A percentile compares a stretch with the other conserved stretches of the same genome.
phyloP scores from a whole-genome alignment of 2,888 invertebrate species.

The Hydriomena furcata region DNA sequence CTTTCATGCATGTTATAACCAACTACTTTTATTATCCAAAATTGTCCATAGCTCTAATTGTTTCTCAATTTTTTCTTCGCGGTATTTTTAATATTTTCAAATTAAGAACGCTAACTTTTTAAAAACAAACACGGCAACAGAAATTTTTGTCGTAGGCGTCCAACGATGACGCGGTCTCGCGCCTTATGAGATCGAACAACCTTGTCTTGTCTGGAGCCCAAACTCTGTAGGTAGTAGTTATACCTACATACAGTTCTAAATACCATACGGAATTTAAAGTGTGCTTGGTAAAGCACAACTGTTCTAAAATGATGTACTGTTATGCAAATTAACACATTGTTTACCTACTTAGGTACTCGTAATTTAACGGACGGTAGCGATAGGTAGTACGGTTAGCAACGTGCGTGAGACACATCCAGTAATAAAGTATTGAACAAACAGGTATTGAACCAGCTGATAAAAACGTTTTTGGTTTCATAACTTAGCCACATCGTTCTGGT shows the following conservation, averaged over 20 bases:
- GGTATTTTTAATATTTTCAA: constrained; percentile 2
- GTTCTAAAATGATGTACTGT: constrained; percentile 50
- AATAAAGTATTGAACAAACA: constrained; percentile 58
- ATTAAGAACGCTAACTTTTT: constrained; percentile 25
- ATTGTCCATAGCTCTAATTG: too few relatives aligned
- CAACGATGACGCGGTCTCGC: constrained; percentile 64
- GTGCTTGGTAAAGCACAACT: constrained; percentile 46
- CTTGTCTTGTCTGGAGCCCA: constrained; percentile 48
- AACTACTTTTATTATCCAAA: too few relatives aligned
- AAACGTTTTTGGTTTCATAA: too few relatives aligned
- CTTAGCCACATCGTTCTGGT: too few relatives aligned
- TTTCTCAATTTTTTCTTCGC: not conserved
- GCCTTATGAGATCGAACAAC: constrained; percentile 63
- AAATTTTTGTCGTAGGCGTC: constrained; percentile 60
- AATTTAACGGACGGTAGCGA: constrained; percentile 52
- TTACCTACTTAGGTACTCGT: too few relatives aligned
- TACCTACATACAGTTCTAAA: constrained; percentile 27
- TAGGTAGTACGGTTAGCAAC: too few relatives aligned
- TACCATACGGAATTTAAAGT: constrained; percentile 56
- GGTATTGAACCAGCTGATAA: constrained; percentile 34
- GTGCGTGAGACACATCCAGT: constrained; percentile 35
- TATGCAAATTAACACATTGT: constrained; percentile 64
- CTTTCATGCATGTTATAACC: too few relatives aligned
- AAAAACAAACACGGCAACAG: constrained; percentile 45
- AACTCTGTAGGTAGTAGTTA: constrained; percentile 40